phyloP scores from a whole-genome alignment of 2,888 invertebrate species.

The Leptinotarsa juncta region DNA sequence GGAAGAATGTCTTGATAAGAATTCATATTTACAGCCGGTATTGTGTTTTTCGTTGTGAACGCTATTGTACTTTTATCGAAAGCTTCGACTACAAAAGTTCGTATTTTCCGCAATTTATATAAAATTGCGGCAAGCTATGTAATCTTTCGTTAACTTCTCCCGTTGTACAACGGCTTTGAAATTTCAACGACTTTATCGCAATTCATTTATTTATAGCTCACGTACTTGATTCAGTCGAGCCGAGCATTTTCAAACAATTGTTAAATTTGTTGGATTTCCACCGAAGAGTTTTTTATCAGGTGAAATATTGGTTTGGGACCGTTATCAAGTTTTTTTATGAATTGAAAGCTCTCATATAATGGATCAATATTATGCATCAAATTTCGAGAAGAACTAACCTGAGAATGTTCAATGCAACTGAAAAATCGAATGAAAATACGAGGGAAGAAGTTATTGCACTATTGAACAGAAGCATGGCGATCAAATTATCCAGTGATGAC shows the following conservation, averaged over 20 bases:
- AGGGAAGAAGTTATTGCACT: too few relatives aligned
- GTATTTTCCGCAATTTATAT: slow-evolving; percentile 17
- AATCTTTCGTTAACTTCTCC: slow-evolving; percentile 24
- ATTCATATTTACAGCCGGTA: slow-evolving; percentile 3
- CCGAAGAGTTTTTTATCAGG: not conserved
- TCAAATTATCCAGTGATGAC: too few relatives aligned
- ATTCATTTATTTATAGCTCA: slow-evolving; percentile 4
- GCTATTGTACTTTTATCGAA: slow-evolving; percentile 21
- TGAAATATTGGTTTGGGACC: not conserved
- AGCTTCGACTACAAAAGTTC: slow-evolving; percentile 11
- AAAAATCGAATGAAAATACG: too few relatives aligned
- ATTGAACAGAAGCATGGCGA: too few relatives aligned
- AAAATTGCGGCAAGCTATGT: slow-evolving; percentile 21
- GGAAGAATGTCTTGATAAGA: not conserved
- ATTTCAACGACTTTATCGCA: slow-evolving; percentile 15
- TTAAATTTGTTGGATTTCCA: not conserved
- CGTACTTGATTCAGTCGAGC: slow-evolving; percentile 2
- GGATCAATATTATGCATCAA: too few relatives aligned
- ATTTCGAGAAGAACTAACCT: too few relatives aligned
- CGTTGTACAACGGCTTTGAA: not conserved
- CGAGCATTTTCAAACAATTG: not conserved
- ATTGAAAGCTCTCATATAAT: not conserved
- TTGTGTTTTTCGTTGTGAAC: slow-evolving; percentile 4
- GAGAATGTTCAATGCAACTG: too few relatives aligned
- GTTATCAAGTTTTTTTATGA: not conserved